A percentile compares a stretch with the other conserved stretches of the same genome.
Conservation (phyloP, 2,113 vertebrate species). For the Rhynchopsitta pachyrhyncha region DNA sequence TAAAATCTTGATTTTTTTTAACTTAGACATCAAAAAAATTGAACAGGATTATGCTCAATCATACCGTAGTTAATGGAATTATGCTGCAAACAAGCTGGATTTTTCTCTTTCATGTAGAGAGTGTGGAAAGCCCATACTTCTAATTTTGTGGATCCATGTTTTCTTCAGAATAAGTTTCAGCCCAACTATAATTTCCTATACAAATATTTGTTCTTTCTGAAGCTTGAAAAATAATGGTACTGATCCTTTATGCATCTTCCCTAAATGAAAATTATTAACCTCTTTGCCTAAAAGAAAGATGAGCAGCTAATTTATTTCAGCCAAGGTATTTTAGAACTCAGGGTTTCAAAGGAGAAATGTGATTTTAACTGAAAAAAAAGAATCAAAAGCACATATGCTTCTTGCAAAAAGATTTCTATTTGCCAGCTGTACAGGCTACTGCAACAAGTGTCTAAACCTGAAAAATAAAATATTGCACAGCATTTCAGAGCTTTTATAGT, state of each 20-base stretch:
- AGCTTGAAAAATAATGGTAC: neutral
- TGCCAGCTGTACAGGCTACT: neutral
- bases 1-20: neutral
- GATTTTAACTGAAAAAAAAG: neutral
- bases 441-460: conserved; percentile 22
- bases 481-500: conserved; percentile 47
- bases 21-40: neutral
- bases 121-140: neutral
- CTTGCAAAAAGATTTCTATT: conserved; percentile 33
- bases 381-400: neutral
- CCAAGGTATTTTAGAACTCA: neutral
- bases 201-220: neutral
- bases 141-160: neutral
- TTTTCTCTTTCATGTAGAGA: neutral
- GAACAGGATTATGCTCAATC: neutral
- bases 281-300: neutral
- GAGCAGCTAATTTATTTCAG: neutral
- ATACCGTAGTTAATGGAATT: neutral
- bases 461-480: conserved; percentile 37
- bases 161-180: neutral
- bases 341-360: neutral
- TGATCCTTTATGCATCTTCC: neutral
- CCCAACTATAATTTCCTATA: neutral
- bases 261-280: neutral
- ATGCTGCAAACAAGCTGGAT: neutral